Evolutionary conservation across 1,140 invertebrate genomes (phyloP), one percentile per base, ranked within the genome.

Genomic region (Bombus haemorrhoidalis): DNA sequence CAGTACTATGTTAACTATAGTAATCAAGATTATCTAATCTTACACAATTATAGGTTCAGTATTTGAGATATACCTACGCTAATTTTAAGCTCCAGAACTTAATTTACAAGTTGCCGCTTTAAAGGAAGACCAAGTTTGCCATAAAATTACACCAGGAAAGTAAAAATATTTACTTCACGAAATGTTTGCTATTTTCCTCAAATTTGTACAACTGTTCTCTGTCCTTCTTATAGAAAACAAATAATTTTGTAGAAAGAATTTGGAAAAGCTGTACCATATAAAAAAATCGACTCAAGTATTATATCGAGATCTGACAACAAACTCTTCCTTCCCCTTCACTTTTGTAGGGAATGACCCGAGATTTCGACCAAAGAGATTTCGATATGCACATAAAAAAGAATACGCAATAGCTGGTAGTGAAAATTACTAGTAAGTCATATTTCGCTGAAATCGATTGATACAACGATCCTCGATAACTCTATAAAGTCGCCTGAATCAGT

Each of bases 351-450:
- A 28, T 53, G 64, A 25, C 39, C 59, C 39, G 76, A 64, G 15
- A 66, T 64, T 43, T 78, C 39, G 59, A 64, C 18, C 39, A 78
- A 77, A 18, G 76, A 43, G 15, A 66, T 64, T 34, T 53, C 75
- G 8, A 62, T 32, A 41, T n/a, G 57, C 39, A 28, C 32, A 18
- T 34, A 3, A n/a, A 76, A n/a, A 37, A 13, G 2, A 59, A 59
- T 78, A 41, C 28, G 37, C 28, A 12, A 32, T 78, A 39, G 57
- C 57, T 9, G 32, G 32, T 28, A 32, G 15, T 69, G 37, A 47
- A 28, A 41, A 80, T 37, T 53, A 6, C 10, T 53, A 12, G 12
- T 79, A 25, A 68, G 47, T 32, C 34, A 22, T 18, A 22, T 34
- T 32, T 32, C 71, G 15, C 71, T 73, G 41, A 73, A 15, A 53